Evolutionary conservation across 2,113 vertebrate species (phyloP), one percentile per base, ranked within the genome.

Genomic region (Xenus cinereus): DNA sequence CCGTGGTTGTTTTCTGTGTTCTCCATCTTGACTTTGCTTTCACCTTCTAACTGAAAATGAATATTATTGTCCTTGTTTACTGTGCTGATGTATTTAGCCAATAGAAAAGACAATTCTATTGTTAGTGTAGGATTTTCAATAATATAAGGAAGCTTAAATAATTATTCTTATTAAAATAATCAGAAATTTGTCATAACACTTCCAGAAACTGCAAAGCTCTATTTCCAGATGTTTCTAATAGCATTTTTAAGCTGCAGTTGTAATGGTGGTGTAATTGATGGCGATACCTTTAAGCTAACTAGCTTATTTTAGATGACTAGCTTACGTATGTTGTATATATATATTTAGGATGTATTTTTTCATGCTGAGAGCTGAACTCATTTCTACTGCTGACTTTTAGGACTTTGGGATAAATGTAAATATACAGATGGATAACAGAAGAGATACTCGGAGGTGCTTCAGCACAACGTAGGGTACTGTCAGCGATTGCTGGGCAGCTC

Each of bases 381-480:
- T 74, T 89, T 89, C 79, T 84, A 26, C 20, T 67, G 46, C 50
- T 63, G 69, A 8, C 41, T 93, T 81, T 81, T 60, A 93, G 43
- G 50, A 24, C 26, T 75, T 59, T 0, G 8, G 54, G 74, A 56
- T 81, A n/a, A 69, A 76, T 73, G 17, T 57, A 60, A 79, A n/a
- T 56, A 30, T 9, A 14, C 27, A 45, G 48, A 17, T 30, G 7
- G 21, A 3, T 32, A 76, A 30, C 3, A 79, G 39, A 30, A n/a
- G 68, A 69, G 50, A 12, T 24, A 10, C 8, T 48, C 45, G 19
- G 54, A 62, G 46, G 18, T 22, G 30, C 30, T 68, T 46, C 33
- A 53, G 39, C 48, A 30, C 1, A 18, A 5, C 0, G 0, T 15
- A 26, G 22, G 13, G 18, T 27, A 8, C 14, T 35, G 14, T 5